Percentiles rank a stretch among this genome's conserved stretches.
These are phyloP conservation scores for Poeciliopsis gracilis DNA, from an alignment of 2,797 vertebrate species.

Conservation along the genomic window DNA sequence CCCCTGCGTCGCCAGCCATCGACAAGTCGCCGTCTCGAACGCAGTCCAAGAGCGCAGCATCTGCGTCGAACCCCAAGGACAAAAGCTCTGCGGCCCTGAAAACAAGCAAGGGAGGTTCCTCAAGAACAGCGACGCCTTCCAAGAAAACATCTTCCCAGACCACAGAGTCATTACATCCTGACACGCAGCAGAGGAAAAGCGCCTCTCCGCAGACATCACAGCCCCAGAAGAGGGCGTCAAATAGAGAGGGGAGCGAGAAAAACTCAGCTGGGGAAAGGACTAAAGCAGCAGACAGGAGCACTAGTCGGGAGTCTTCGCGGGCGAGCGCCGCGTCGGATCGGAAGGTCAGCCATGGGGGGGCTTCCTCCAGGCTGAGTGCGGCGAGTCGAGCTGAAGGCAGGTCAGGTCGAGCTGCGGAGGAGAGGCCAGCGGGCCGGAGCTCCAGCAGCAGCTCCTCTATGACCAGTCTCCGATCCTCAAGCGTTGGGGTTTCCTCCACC, in stretches of 20 bases:
- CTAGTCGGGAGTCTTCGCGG: conserved; percentile 87
- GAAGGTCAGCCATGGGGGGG: conserved; percentile 60
- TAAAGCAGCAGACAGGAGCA: conserved; percentile 86
- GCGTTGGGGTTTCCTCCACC: conserved; percentile 49
- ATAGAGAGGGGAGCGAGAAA: conserved; percentile 69
- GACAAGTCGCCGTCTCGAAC: conserved; percentile 65
- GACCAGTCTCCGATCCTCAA: conserved; percentile 89
- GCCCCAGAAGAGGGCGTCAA: conserved; percentile 77
- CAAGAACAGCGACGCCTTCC: conserved; percentile 78
- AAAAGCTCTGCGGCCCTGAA: conserved; percentile 80
- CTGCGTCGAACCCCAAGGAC: conserved; percentile 82
- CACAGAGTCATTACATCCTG: conserved; percentile 50
- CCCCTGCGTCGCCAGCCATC: conserved; percentile 81
- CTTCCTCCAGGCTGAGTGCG: conserved; percentile 52
- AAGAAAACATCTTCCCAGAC: conserved; percentile 83
- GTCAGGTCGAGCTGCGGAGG: conserved; percentile 60
- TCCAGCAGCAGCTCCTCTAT: conserved; percentile 90
- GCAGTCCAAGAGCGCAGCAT: conserved; percentile 69
- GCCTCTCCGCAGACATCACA: conserved; percentile 62
- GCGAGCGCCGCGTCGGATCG: conserved; percentile 82
- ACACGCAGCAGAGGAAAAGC: conserved; percentile 63
- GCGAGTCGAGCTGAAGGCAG: conserved; percentile 72
- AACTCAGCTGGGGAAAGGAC: conserved; percentile 82
- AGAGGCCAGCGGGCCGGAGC: conserved; percentile 81
- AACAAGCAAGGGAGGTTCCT: conserved; percentile 81